Base-by-base conservation (phyloP, 2,888 invertebrate species). In the Lordiphosa fenestrarum region DNA sequence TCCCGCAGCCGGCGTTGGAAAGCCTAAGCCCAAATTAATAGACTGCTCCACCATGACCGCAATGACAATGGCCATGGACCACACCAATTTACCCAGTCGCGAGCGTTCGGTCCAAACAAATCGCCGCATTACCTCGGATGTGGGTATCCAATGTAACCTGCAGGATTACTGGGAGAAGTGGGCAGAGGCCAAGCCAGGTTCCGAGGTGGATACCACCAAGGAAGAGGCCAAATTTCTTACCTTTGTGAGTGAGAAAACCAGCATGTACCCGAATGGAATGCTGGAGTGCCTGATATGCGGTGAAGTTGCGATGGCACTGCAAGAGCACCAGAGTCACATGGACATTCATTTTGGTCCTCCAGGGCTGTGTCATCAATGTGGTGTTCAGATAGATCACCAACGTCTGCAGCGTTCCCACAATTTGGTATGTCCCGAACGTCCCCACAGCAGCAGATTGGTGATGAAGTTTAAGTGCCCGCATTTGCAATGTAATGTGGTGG, bases 251-350 rank as follows among this genome's bases (percentile, higher is more conserved):
- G 59, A 73, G 3, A 64, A 77, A 12, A 74, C 78, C 0, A 39
- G 41, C 10, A 53, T 54, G 12, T 71, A 72, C 15, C 55, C 60
- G n/a, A 86, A 83, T 30, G 77, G 68, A 1, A 75, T 71, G 62
- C 21, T 69, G 2, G 84, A 83, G 54, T 86, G 87, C 44, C 53
- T 62, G 25, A 1, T 71, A 0, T 88, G 88, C 25, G 86, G 88
- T 3, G 84, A 87, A 41, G 52, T 87, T 3, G 48, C 64, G 4
- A 58, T 41, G 1, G 53, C 53, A 0, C 23, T 46, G 23, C 1
- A 6, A 4, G 52, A 61, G 37, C 82, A 77, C 21, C 50, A 59
- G 5, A 50, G 35, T 0, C 88, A 87, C 40, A 66, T 88, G 72
- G 37, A 23, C 0, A 3, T 66, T 3, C 87, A 87, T 50, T 75